Evolutionary conservation across 1,140 invertebrate genomes (phyloP).

Genomic region (Halotydeus destructor): DNA sequence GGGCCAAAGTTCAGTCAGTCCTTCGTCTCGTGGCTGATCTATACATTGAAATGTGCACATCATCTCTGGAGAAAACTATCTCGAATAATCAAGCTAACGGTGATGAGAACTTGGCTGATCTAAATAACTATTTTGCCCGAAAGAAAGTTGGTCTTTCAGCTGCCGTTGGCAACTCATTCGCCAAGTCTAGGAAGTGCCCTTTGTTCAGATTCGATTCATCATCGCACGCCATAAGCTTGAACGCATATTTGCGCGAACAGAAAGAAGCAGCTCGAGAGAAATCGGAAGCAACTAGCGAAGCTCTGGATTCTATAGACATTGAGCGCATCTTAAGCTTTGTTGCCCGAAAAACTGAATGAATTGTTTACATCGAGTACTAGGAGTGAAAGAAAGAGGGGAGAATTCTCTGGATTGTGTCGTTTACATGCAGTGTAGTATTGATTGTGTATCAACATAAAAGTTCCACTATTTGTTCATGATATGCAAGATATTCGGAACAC

Average conservation of each 20-base stretch:
- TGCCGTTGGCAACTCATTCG: background rate
- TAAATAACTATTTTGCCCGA: background rate
- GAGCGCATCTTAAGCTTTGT: too few species aligned
- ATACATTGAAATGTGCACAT: slow-evolving; percentile 9
- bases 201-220: slow-evolving; percentile 61
- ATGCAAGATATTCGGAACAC: too few species aligned
- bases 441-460: too few species aligned
- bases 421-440: too few species aligned
- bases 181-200: slow-evolving; percentile 27
- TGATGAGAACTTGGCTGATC: background rate
- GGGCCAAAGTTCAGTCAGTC: slow-evolving; percentile 66
- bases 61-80: background rate
- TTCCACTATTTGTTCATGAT: too few species aligned
- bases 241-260: slow-evolving; percentile 39
- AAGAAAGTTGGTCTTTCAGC: background rate
- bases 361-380: too few species aligned
- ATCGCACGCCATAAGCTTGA: slow-evolving; percentile 44
- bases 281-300: slow-evolving; percentile 7
- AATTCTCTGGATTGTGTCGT: too few species aligned
- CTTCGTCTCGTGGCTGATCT: slow-evolving; percentile 25
- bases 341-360: too few species aligned
- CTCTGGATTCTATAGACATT: slow-evolving; percentile 14
- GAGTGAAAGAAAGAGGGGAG: too few species aligned
- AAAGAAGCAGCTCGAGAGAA: slow-evolving; percentile 16
- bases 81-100: background rate